These are phyloP conservation scores for Hydropsyche tenuis DNA, from an alignment of 1,140 invertebrate species.

Conservation along the genomic window DNA sequence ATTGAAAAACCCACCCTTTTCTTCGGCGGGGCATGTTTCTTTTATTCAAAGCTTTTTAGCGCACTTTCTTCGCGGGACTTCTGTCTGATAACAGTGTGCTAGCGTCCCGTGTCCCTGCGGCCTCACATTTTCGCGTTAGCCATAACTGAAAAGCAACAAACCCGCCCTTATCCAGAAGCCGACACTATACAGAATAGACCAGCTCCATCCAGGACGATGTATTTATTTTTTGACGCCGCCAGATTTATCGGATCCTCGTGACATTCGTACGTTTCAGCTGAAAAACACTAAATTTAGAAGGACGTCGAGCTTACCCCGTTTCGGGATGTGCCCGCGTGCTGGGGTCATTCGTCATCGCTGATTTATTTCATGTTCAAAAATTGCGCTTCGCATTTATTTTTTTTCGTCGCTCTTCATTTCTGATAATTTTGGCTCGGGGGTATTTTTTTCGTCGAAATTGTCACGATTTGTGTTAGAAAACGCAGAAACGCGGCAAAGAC, in stretches of 20 bases:
- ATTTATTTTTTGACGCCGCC: too few species aligned
- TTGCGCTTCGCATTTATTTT: not conserved
- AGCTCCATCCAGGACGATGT: too few species aligned
- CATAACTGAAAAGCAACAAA: not conserved
- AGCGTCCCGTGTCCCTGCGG: not conserved
- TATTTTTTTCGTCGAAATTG: slow-evolving; percentile 7
- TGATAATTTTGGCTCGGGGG: not conserved
- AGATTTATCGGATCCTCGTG: not conserved
- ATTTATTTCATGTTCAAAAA: slow-evolving; percentile 23
- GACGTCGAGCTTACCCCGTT: not conserved
- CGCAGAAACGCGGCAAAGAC: not conserved
- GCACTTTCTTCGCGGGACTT: slow-evolving; percentile 24
- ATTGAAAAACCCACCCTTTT: slow-evolving; percentile 37
- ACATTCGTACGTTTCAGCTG: not conserved
- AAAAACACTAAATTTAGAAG: slow-evolving; percentile 1
- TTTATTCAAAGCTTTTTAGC: slow-evolving; percentile 47
- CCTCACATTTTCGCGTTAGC: not conserved
- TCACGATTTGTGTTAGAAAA: not conserved
- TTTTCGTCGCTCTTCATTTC: not conserved
- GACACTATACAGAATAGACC: too few species aligned
- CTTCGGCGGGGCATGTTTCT: slow-evolving; percentile 42
- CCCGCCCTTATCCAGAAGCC: too few species aligned
- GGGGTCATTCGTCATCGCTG: slow-evolving; percentile 5
- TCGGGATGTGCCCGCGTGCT: not conserved
- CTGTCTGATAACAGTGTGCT: slow-evolving; percentile 31